These are phyloP conservation scores for Drosophila nigromelanica DNA, from an alignment of 1,140 invertebrate genomes.

Conservation along the genomic window DNA sequence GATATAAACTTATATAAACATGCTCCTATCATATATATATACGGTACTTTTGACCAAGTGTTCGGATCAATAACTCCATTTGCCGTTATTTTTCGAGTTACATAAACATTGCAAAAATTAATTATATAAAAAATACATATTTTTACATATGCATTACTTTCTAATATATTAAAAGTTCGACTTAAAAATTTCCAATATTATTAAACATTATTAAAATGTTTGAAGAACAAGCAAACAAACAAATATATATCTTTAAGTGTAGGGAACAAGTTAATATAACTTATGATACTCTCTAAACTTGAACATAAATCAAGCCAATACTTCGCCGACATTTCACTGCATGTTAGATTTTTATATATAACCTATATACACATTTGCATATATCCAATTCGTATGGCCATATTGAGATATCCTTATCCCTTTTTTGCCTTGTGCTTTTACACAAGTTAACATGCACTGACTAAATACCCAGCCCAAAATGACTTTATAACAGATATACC, in stretches of 20 bases:
- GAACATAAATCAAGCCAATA: constrained; percentile 11
- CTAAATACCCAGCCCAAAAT: constrained; percentile 26
- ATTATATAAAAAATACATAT: no score
- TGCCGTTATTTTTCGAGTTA: no score
- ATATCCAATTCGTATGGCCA: constrained; percentile 9
- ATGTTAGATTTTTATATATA: constrained; percentile 9
- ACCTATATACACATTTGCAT: background rate
- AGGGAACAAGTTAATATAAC: constrained; percentile 17
- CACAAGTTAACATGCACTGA: constrained; percentile 27
- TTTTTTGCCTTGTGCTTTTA: constrained; percentile 20
- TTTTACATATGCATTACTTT: no score
- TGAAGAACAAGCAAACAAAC: no score
- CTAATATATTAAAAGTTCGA: no score
- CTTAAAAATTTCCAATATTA: no score
- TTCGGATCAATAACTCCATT: no score
- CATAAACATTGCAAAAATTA: no score
- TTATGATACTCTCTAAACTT: background rate
- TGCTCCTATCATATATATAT: background rate
- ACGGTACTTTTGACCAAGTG: no score
- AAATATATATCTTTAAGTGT: background rate
- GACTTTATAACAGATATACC: constrained; percentile 48
- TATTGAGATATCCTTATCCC: constrained; percentile 26
- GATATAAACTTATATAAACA: background rate
- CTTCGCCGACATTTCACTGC: constrained; percentile 31
- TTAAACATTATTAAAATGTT: no score